Evolutionary conservation across 37 sponge, comb jelly and placozoan species (phyloP).

Genomic region (Spongilla lacustris): DNA sequence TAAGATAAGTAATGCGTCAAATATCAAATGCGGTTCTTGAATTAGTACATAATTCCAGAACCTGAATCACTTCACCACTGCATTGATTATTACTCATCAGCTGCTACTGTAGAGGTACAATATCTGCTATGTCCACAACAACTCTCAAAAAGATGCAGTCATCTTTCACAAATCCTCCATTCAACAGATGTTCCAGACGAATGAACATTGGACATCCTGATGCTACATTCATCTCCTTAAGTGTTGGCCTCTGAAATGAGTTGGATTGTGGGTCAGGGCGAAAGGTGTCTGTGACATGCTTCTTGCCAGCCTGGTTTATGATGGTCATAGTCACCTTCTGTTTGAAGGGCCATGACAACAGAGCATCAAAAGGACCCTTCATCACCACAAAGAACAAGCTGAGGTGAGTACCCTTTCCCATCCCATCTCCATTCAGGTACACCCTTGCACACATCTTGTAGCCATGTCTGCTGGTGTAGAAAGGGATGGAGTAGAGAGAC

Average conservation of each 20-base stretch:
- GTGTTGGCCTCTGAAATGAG: conserved; percentile 69
- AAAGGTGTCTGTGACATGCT: conserved; percentile 60
- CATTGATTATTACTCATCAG: no score
- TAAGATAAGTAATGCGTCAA: no score
- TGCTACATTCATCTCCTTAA: conserved; percentile 82
- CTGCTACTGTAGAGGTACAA: no score
- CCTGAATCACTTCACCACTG: no score
- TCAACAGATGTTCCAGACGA: conserved; percentile 33
- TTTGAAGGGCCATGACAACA: conserved; percentile 76
- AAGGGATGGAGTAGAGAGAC: conserved; percentile 78
- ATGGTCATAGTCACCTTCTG: conserved; percentile 76
- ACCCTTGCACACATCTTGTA: conserved; percentile 84
- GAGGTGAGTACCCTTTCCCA: conserved; percentile 72
- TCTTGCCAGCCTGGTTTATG: conserved; percentile 61
- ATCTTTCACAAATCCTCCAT: conserved; percentile 68
- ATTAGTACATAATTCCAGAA: no score
- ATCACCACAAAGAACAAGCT: conserved; percentile 82
- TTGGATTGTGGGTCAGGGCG: conserved; percentile 64
- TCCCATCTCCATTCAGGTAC: conserved; percentile 78
- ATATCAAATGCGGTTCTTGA: no score
- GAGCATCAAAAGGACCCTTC: conserved; percentile 68
- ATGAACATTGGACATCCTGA: conserved; percentile 78
- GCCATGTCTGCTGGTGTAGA: conserved; percentile 67
- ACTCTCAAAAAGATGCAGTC: conserved; percentile 63
- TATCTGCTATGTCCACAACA: conserved; percentile 34